Evolutionary conservation across 1,140 invertebrate genomes (phyloP), one percentile per base, ranked within the genome.

Genomic region (Patella vulgata): DNA sequence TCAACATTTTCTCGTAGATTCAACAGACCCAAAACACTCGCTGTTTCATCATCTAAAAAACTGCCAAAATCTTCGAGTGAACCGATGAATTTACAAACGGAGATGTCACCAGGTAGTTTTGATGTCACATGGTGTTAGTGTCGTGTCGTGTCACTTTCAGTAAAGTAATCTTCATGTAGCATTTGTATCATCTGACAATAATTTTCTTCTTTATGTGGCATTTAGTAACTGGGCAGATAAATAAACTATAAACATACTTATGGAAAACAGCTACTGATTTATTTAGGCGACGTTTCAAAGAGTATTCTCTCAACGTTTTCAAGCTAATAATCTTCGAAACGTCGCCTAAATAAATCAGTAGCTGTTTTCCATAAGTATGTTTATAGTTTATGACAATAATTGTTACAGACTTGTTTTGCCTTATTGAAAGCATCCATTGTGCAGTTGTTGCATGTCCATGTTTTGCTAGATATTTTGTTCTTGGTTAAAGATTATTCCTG

Each of bases 11-110:
- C 73, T 9, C 68, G 71, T 11, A 72, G 68, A 68, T 75, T 77
- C 60, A 68, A 65, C 52, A 59, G 77, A 17, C 80, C 79, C 25
- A 70, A 71, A 47, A 75, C 76, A 40, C 66, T 79, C 0, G 67
- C 74, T 19, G 63, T 71, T 39, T 62, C 55, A 19, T 61, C 55
- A 19, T 50, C 66, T 40, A 66, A 75, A 53, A 74, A 70, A 59
- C 64, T 82, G 36, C 73, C 71, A 40, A 82, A 82, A 57, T 81
- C 79, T 1, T 77, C 79, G 6, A 82, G 81, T 63, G 81, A 81
- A 44, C 81, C 81, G 8, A 80, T 80, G 77, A 78, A 79, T 59
- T 65, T 82, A 9, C 75, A 81, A 59, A 82, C 81, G 52, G 81
- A 82, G 47, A 75, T 77, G 8, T 82, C 81, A 17, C 81, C 81